Base-by-base conservation (phyloP, 1,140 invertebrate genomes). In the Brevipalpus yothersi region DNA sequence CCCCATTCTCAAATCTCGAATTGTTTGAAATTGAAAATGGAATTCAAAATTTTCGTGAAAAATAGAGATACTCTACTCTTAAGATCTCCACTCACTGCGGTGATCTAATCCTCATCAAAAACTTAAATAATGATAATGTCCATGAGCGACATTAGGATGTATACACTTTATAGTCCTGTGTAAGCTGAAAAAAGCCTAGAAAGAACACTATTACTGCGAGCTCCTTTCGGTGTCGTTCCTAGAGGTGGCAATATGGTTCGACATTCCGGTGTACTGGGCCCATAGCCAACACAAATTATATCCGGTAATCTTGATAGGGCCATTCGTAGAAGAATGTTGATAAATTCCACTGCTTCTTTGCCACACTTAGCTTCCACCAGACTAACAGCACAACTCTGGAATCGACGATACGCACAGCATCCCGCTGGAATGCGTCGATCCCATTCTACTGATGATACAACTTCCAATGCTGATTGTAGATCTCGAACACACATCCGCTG, bases 301-400 rank as follows among this genome's bases (percentile, higher is more conserved):
- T 67, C 65, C 1, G 67, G 67, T 45, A 67, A 56, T 53, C 60
- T 53, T 12, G 65, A 67, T 2, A 66, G 55, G 7, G 63, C 66
- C 63, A 65, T 66, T 41, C 63, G 53, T 13, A 67, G 56, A 0
- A 67, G 57, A 7, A 63, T 56, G 1, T 64, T 41, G 42, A 62
- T 62, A 43, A 63, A 56, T 17, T 61, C 41, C 11, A 43, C 59
- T 4, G 66, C 64, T 47, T 67, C 66, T 56, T 62, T 58, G 7
- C 66, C 66, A 45, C 66, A 67, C 17, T 65, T 65, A 15, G 62
- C 58, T 58, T 66, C 66, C 2, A 68, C 65, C 2, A 64, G 58
- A 15, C 19, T 60, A 42, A 62, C 61, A 15, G 62, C 63, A 56
- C 67, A 68, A 9, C 56, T 31, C 15, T 61, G 40, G 9, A 59